These are phyloP conservation scores for Telmatherina bonti DNA, from an alignment of 2,797 vertebrate genomes.

Conservation along the genomic window DNA sequence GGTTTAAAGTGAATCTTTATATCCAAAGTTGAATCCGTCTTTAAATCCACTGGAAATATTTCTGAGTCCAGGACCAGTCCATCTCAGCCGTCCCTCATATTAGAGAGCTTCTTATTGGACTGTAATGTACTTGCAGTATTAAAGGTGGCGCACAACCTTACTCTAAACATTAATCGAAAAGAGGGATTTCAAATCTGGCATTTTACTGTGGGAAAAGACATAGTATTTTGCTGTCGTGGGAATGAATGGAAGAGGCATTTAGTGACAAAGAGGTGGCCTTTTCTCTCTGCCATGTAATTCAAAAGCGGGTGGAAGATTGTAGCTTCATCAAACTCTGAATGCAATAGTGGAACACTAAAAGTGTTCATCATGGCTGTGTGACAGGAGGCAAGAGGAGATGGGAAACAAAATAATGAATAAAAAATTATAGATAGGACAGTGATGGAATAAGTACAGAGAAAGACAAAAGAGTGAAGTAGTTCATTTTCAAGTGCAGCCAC, in stretches of 20 bases:
- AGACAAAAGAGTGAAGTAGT: not conserved
- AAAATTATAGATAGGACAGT: not conserved
- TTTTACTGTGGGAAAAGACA: slow-evolving; percentile 80
- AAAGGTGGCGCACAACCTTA: slow-evolving; percentile 72
- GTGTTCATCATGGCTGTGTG: slow-evolving; percentile 58
- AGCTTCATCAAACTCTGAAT: slow-evolving; percentile 74
- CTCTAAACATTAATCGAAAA: slow-evolving; percentile 85
- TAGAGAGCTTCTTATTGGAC: slow-evolving; percentile 73
- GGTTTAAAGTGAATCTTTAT: slow-evolving; percentile 16
- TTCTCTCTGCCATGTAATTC: slow-evolving; percentile 71
- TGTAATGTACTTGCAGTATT: slow-evolving; percentile 74
- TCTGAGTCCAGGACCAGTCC: slow-evolving; percentile 29
- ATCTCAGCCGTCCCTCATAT: slow-evolving; percentile 60
- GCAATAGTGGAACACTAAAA: slow-evolving; percentile 51
- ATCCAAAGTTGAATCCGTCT: slow-evolving; percentile 18
- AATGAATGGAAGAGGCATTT: slow-evolving; percentile 81
- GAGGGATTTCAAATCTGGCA: slow-evolving; percentile 83
- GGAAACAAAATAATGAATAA: slow-evolving; percentile 8
- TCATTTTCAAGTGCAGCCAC: not conserved
- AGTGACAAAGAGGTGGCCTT: slow-evolving; percentile 81
- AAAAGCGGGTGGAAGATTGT: slow-evolving; percentile 28
- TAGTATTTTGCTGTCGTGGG: slow-evolving; percentile 79
- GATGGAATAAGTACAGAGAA: not conserved
- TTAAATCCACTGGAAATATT: slow-evolving; percentile 20
- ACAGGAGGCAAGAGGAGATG: slow-evolving; percentile 12